These are phyloP conservation scores for Tanaodytes sp. DNA, from an alignment of 2,888 invertebrate species.

Conservation along the genomic window DNA sequence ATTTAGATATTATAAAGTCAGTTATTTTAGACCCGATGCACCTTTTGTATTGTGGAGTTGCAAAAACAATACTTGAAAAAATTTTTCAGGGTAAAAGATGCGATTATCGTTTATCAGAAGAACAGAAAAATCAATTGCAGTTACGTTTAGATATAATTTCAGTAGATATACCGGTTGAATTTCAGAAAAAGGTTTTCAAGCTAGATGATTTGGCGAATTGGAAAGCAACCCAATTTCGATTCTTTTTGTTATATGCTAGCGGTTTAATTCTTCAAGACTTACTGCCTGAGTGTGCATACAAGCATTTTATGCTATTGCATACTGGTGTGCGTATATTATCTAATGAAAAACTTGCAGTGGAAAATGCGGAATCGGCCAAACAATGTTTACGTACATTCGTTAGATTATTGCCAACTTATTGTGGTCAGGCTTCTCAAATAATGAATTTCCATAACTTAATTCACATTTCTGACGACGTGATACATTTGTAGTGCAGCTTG, in stretches of 20 bases:
- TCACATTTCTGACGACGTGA: constrained; percentile 43
- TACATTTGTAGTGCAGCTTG: constrained; percentile 24
- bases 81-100: neutral
- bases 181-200: constrained; percentile 44
- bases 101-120: constrained; percentile 6
- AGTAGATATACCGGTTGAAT: constrained; percentile 16
- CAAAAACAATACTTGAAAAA: constrained; percentile 34
- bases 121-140: constrained; percentile 31
- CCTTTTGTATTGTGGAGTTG: constrained; percentile 34
- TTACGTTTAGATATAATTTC: constrained; percentile 29
- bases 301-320: constrained; percentile 50
- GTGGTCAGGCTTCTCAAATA: constrained; percentile 24
- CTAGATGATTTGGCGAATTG: constrained; percentile 18
- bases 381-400: constrained; percentile 31
- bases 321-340: constrained; percentile 24
- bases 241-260: constrained; percentile 25
- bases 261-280: constrained; percentile 43
- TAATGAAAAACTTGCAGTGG: constrained; percentile 17
- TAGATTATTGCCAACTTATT: constrained; percentile 20
- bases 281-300: constrained; percentile 36
- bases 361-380: constrained; percentile 21
- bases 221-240: constrained; percentile 31
- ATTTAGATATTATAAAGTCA: constrained; percentile 36
- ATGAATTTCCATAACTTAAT: constrained; percentile 45
- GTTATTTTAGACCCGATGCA: constrained; percentile 48